Evolutionary conservation across 2,113 vertebrate species (phyloP), one percentile per base, ranked within the genome.

Genomic region (Casuarius casuarius): DNA sequence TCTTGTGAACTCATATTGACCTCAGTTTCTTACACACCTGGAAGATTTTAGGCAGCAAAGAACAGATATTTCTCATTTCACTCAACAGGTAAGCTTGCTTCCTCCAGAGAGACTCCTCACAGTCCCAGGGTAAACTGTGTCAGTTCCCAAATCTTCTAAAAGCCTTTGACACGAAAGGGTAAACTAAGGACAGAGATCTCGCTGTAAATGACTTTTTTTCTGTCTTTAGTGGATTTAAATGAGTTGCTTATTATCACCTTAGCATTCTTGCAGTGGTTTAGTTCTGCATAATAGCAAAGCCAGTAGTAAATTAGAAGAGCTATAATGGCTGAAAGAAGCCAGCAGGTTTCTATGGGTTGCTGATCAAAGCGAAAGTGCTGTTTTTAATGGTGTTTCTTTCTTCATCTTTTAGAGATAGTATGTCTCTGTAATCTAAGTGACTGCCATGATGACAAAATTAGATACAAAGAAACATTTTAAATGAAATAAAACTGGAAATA

Each of bases 271-370:
- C 72, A 87, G 92, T 85, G 81, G 74, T 95, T 97, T 96, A 92
- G 95, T 92, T 97, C 91, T 95, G 86, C 89, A 95, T 95, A 96
- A 97, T 83, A 97, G 82, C 92, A 95, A 97, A 96, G 87, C 87
- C 87, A 92, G 85, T 95, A 89, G 76, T 97, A 96, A 98, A 96
- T 98, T 98, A 97, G 97, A 97, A 97, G 92, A 91, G 79, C 94
- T 97, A 90, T 96, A 96, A 94, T 78, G 81, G 82, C 96, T 97
- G 89, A 95, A 96, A 95, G 90, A 94, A 97, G 93, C 95, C 95
- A 97, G 95, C 97, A 97, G 95, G 96, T 97, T 98, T 96, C 96
- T 93, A 82, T 74, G 86, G 70, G 78, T 75, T 97, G 88, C 92
- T 97, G 90, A 97, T 96, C 92, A 96, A 96, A 97, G 61, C n/a